Percentiles rank a stretch among this genome's conserved stretches.
Evolutionary conservation across 2,888 invertebrate genomes (phyloP).

Genomic region (Chrysomela aeneicollis): DNA sequence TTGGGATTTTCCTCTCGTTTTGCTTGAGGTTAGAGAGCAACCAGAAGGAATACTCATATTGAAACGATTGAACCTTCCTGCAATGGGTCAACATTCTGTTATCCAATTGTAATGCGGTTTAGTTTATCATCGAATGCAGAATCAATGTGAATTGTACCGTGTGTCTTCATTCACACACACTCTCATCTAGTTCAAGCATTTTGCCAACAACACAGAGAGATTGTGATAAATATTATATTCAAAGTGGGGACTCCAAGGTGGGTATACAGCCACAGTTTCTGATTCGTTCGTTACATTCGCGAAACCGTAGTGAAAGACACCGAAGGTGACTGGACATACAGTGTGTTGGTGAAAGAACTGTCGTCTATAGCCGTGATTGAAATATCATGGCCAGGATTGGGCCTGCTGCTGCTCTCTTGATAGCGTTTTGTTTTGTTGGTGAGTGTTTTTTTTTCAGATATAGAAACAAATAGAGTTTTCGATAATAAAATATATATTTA

Average conservation of each 20-base stretch:
- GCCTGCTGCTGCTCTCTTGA: conserved; percentile 36
- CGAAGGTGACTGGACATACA: conserved; percentile 45
- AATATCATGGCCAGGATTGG: conserved; percentile 51
- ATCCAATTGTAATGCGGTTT: too few relatives aligned
- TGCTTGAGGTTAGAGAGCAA: too few relatives aligned
- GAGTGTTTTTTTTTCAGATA: conserved; percentile 13
- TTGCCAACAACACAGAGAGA: conserved; percentile 7
- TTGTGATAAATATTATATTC: conserved; percentile 23
- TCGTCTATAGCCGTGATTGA: conserved; percentile 33
- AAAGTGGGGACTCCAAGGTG: conserved; percentile 31
- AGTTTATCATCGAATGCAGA: neutral
- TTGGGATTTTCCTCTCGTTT: too few relatives aligned
- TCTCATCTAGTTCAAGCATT: neutral
- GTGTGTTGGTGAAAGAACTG: conserved; percentile 48
- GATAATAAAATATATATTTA: too few relatives aligned
- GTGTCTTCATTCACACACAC: neutral
- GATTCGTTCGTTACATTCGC: conserved; percentile 44
- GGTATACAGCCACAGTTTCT: conserved; percentile 40
- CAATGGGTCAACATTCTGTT: too few relatives aligned
- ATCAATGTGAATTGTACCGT: neutral
- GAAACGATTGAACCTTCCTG: too few relatives aligned
- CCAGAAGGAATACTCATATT: neutral
- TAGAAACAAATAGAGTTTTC: neutral
- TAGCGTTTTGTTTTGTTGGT: conserved; percentile 30
- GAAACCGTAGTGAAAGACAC: conserved; percentile 58